Conservation (phyloP, 2,888 invertebrate genomes). For the Phortica magna region DNA sequence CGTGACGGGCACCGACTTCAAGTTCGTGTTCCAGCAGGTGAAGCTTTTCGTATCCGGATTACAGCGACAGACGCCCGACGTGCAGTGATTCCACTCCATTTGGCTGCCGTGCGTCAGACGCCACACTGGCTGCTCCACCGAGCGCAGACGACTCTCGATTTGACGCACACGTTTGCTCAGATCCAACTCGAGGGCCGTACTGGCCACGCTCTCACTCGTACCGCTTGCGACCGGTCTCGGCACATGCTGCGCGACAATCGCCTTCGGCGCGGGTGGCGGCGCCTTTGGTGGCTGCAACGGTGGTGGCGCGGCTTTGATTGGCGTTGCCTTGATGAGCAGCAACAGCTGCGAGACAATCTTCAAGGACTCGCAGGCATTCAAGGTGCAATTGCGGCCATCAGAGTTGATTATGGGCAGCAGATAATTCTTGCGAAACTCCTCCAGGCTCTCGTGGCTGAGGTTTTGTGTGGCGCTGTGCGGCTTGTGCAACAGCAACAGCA, state of each 20-base stretch:
- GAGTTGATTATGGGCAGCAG: constrained; percentile 62
- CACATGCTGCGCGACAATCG: background rate
- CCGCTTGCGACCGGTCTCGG: background rate
- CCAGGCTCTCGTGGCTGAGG: constrained; percentile 55
- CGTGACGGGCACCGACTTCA: constrained; percentile 80
- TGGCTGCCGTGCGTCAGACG: constrained; percentile 79
- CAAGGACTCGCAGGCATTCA: constrained; percentile 79
- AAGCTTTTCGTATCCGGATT: constrained; percentile 82
- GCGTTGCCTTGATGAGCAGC: constrained; percentile 60
- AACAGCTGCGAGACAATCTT: constrained; percentile 75
- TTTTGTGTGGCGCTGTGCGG: constrained; percentile 36
- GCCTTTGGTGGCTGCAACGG: background rate
- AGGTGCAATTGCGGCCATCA: constrained; percentile 74
- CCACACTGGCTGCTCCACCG: constrained; percentile 85
- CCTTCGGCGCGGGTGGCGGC: background rate
- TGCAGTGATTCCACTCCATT: constrained; percentile 81
- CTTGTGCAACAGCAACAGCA: background rate
- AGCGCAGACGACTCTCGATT: constrained; percentile 81
- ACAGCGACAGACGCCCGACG: constrained; percentile 83
- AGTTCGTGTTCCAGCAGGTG: constrained; percentile 82
- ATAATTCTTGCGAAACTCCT: constrained; percentile 67
- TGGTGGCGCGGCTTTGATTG: constrained; percentile 13
- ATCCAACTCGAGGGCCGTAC: constrained; percentile 56
- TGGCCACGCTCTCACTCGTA: constrained; percentile 51
- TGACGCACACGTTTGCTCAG: constrained; percentile 75